phyloP scores from a whole-genome alignment of 2,113 vertebrate genomes.

The Albula glossodonta region DNA sequence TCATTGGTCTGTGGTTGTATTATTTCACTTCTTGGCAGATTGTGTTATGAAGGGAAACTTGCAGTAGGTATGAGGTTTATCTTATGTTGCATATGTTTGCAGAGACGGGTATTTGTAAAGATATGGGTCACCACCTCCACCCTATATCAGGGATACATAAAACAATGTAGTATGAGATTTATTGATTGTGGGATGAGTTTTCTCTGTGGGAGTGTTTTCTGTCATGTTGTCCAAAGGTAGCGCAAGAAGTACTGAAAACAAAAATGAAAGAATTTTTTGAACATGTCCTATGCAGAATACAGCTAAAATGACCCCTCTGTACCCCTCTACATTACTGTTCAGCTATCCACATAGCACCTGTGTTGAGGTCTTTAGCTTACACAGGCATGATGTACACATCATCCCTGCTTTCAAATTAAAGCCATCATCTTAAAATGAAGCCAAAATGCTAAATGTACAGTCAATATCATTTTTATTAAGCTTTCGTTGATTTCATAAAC shows the following conservation, averaged over 20 bases:
- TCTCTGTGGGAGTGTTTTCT: neutral
- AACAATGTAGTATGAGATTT: neutral
- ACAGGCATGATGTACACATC: neutral
- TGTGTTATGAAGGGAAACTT: neutral
- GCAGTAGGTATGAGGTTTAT: neutral
- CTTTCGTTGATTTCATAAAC: too few species aligned
- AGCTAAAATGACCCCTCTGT: neutral
- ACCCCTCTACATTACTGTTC: neutral
- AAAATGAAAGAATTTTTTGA: neutral
- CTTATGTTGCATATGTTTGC: neutral
- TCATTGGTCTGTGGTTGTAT: neutral
- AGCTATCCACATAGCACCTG: neutral
- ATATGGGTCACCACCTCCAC: neutral
- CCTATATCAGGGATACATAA: too few species aligned
- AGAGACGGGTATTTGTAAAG: neutral
- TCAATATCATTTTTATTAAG: neutral
- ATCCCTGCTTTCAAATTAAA: neutral
- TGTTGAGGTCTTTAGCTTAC: neutral
- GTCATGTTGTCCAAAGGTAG: neutral
- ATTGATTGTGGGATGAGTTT: neutral
- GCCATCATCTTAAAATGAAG: neutral
- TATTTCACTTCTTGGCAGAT: neutral
- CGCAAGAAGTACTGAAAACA: neutral
- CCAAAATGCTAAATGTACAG: neutral
- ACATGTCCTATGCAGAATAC: neutral